phyloP scores from a whole-genome alignment of 2,797 vertebrate genomes.

The Dendrocincla tyrannina region DNA sequence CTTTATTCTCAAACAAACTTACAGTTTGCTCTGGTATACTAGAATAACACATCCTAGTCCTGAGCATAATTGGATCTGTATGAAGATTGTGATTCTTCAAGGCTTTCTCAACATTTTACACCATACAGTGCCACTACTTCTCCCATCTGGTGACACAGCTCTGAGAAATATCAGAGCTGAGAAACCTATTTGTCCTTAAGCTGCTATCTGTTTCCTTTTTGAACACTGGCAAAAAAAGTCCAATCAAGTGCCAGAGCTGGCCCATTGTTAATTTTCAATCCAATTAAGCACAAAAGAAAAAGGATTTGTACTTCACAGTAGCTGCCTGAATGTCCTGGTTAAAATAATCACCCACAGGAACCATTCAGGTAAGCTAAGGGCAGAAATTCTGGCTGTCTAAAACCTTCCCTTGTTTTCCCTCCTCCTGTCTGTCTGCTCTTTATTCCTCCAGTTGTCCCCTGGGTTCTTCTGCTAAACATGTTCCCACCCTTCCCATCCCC shows the following conservation, averaged over 20 bases:
- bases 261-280: constrained; percentile 44
- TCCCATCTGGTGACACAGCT: constrained; percentile 4
- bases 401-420: neutral
- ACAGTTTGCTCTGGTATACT: neutral
- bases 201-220: constrained; percentile 24
- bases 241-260: neutral
- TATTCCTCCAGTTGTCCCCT: neutral
- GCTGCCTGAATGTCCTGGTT: neutral
- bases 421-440: neutral
- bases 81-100: neutral
- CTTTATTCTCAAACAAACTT: neutral
- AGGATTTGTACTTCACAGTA: neutral
- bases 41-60: neutral
- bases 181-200: constrained; percentile 45
- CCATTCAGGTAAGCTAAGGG: neutral
- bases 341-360: neutral
- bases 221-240: constrained; percentile 12
- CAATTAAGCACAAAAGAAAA: neutral
- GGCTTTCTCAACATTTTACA: neutral
- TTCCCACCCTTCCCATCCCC: neutral
- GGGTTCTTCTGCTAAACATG: neutral
- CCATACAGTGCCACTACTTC: neutral
- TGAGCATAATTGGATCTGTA: neutral
- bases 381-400: neutral
- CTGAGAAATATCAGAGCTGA: constrained; percentile 9